phyloP scores from a whole-genome alignment of 2,888 invertebrate species.

The Volucella bombylans region DNA sequence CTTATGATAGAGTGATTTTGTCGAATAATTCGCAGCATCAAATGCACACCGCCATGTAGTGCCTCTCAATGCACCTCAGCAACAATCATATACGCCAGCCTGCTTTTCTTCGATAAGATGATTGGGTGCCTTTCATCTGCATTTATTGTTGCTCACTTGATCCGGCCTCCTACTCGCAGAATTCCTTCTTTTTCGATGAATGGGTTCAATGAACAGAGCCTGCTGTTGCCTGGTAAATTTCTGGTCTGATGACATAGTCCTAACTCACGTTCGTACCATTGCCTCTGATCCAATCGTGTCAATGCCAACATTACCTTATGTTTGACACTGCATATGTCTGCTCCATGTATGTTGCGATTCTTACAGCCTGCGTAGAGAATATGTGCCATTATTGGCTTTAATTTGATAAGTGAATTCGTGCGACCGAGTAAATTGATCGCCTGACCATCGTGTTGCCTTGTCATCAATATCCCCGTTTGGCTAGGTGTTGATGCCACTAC shows the following conservation, averaged over 20 bases:
- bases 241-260: slow-evolving; percentile 14
- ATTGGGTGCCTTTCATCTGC: slow-evolving; percentile 24
- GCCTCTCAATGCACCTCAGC: no score
- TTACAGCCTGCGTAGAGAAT: slow-evolving; percentile 23
- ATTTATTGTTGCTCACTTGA: slow-evolving; percentile 25
- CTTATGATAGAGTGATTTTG: not conserved
- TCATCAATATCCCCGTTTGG: slow-evolving; percentile 11
- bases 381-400: slow-evolving; percentile 30
- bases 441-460: slow-evolving; percentile 16
- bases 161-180: slow-evolving; percentile 43
- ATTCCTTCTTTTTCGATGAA: slow-evolving; percentile 16
- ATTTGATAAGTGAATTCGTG: slow-evolving; percentile 13
- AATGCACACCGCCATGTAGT: no score
- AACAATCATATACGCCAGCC: no score
- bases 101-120: slow-evolving; percentile 25
- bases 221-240: slow-evolving; percentile 20
- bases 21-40: no score
- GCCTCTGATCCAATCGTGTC: slow-evolving; percentile 20
- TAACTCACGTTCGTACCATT: slow-evolving; percentile 24
- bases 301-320: slow-evolving; percentile 11
- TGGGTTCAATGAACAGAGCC: slow-evolving; percentile 30
- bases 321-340: no score
- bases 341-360: not conserved
- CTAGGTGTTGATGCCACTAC: slow-evolving; percentile 22
- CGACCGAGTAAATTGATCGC: not conserved